Percentiles rank a stretch among this genome's conserved stretches.
Conservation (phyloP, 2,888 invertebrate species). For the Sclerodermus sp. region DNA sequence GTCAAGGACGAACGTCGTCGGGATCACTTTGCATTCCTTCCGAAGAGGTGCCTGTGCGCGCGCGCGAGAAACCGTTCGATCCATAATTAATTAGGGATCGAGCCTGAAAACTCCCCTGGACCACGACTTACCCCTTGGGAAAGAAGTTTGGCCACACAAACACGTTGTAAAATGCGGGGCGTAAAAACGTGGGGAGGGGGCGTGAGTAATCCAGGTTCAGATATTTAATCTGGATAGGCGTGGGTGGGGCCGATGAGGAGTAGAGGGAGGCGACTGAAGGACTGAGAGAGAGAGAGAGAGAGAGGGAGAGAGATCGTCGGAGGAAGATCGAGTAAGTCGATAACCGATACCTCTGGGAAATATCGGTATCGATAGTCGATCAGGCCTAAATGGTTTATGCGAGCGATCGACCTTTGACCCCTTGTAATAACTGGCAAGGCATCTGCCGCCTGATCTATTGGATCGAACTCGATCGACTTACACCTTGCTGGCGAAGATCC, state of each 20-base stretch:
- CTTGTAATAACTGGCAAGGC: constrained; percentile 52
- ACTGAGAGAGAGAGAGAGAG: constrained; percentile 8
- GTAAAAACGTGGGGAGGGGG: constrained; percentile 3
- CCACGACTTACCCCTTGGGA: no score
- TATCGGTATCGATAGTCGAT: constrained; percentile 55
- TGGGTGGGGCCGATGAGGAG: constrained; percentile 40
- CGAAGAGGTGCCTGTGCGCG: no score
- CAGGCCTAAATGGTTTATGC: constrained; percentile 56
- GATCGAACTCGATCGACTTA: constrained; percentile 49
- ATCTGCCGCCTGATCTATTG: constrained; percentile 53
- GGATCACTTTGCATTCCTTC: no score
- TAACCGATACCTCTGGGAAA: constrained; percentile 54
- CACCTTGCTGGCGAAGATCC: constrained; percentile 42
- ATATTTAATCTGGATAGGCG: constrained; percentile 46
- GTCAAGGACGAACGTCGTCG: no score
- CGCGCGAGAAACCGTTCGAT: no score
- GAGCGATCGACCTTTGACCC: constrained; percentile 53
- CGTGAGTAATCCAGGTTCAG: constrained; percentile 30
- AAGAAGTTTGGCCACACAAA: no score
- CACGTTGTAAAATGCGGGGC: neutral
- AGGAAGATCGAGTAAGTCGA: constrained; percentile 42
- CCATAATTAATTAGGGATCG: no score
- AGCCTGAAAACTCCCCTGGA: no score
- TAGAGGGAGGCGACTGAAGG: constrained; percentile 10
- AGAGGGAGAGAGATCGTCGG: no score